These are phyloP conservation scores for Nannobrachium achirus DNA, from an alignment of 2,113 vertebrate genomes.

Conservation along the genomic window DNA sequence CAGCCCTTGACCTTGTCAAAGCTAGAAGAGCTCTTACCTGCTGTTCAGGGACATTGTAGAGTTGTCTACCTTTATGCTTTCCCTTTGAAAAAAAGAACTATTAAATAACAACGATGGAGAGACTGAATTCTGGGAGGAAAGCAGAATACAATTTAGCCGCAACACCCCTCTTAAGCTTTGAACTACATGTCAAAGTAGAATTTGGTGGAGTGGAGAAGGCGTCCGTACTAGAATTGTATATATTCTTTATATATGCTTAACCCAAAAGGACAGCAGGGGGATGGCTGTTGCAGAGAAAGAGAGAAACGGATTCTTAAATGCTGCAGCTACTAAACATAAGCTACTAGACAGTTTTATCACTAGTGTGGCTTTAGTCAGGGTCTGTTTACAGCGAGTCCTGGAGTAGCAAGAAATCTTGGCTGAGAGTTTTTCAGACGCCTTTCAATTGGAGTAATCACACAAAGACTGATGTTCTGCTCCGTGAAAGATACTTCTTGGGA, in stretches of 20 bases:
- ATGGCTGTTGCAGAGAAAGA: not conserved
- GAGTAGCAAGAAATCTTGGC: not conserved
- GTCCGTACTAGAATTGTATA: slow-evolving; percentile 22
- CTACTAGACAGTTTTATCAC: slow-evolving; percentile 22
- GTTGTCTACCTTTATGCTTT: not conserved
- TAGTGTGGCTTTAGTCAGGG: slow-evolving; percentile 11
- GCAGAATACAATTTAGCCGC: slow-evolving; percentile 1
- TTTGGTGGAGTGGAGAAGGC: not conserved
- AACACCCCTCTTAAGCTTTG: slow-evolving; percentile 5
- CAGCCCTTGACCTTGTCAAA: slow-evolving; percentile 44
- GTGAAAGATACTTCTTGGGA: no score
- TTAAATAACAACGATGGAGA: not conserved
- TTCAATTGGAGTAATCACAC: no score
- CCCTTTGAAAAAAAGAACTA: slow-evolving; percentile 15
- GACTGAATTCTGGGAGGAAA: not conserved
- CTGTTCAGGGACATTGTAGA: slow-evolving; percentile 28
- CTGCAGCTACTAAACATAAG: slow-evolving; percentile 2
- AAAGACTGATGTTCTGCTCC: no score
- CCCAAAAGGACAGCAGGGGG: not conserved
- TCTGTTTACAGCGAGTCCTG: slow-evolving; percentile 20
- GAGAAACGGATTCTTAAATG: not conserved
- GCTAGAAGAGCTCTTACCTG: slow-evolving; percentile 27
- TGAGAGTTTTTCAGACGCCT: no score
- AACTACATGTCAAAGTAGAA: slow-evolving; percentile 16
- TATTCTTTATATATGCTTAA: no score